Evolutionary conservation across 2,888 invertebrate species (phyloP), one percentile per base, ranked within the genome.

Genomic region (Dicycla oo): DNA sequence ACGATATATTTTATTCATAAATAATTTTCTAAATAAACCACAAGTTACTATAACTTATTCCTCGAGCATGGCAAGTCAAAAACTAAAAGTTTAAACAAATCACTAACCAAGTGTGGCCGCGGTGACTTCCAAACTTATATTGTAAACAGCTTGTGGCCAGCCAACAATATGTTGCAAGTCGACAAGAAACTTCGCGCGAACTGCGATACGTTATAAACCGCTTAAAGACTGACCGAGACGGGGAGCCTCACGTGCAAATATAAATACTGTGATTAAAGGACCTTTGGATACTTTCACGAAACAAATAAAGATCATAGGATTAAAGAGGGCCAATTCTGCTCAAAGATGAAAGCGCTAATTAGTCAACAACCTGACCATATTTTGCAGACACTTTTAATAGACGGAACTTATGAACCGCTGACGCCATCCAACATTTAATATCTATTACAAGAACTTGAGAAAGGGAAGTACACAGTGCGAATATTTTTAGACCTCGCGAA

Each of bases 131-230:
- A 54, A 64, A 78, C 60, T 76, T 38, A 57, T 45, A 38, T 47
- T 64, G 49, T 53, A 58, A 53, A 30, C 47, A 61, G 64, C 34
- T 3, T 64, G 20, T 13, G 54, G 60, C 20, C 26, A 45, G 13
- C 40, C n/a, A 64, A 53, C 75, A 73, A 47, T 67, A 68, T 79
- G 81, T 75, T 72, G 70, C 80, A 57, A 69, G 40, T 54, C 7
- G 34, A 68, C 61, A 43, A 79, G 54, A 82, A 82, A 79, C 73
- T 71, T 49, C 3, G 34, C 54, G 8, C 2, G 10, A 45, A 76
- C 64, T 72, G 57, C 40, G 63, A 71, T 75, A 79, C 57, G 73
- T 83, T 73, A 80, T 70, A 83, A 70, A 63, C 53, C 34, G 60
- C 76, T 80, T 80, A 63, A 0, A 65, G 18, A n/a, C 51, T 49